These are phyloP conservation scores for Mesoligia furuncula DNA, from an alignment of 2,888 invertebrate species.

Conservation along the genomic window DNA sequence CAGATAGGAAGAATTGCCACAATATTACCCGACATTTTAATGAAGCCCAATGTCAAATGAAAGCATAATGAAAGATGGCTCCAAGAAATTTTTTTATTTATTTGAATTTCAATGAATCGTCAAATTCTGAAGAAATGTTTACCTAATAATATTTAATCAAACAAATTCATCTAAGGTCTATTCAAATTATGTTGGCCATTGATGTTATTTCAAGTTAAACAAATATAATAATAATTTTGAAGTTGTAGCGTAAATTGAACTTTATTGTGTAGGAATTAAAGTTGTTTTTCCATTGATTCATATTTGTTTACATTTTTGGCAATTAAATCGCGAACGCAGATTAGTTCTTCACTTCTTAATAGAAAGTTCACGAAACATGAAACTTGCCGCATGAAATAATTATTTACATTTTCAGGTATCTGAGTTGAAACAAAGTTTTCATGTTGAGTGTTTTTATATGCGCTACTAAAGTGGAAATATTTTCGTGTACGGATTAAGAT, in stretches of 20 bases:
- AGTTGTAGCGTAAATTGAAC: too few species aligned
- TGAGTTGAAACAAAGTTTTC: conserved; percentile 34
- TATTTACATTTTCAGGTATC: conserved; percentile 55
- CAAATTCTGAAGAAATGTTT: not conserved
- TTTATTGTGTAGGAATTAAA: too few species aligned
- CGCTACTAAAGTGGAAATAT: conserved; percentile 33
- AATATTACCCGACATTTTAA: not conserved
- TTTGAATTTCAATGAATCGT: not conserved
- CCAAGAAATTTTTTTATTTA: not conserved
- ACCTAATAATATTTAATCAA: conserved; percentile 7
- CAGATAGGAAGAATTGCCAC: not conserved
- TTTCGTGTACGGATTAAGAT: conserved; percentile 44
- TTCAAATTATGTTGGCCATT: too few species aligned
- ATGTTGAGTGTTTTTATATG: conserved; percentile 24
- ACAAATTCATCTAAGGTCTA: conserved; percentile 19
- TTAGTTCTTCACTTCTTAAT: not conserved
- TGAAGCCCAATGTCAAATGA: not conserved
- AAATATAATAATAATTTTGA: too few species aligned
- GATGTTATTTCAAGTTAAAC: too few species aligned
- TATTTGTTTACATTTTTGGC: too few species aligned
- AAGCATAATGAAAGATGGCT: not conserved
- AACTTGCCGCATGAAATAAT: conserved; percentile 53
- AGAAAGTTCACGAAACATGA: conserved; percentile 39
- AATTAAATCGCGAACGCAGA: too few species aligned
- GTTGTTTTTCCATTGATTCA: too few species aligned